phyloP scores from a whole-genome alignment of 2,888 invertebrate genomes.

The Blomia tropicalis region DNA sequence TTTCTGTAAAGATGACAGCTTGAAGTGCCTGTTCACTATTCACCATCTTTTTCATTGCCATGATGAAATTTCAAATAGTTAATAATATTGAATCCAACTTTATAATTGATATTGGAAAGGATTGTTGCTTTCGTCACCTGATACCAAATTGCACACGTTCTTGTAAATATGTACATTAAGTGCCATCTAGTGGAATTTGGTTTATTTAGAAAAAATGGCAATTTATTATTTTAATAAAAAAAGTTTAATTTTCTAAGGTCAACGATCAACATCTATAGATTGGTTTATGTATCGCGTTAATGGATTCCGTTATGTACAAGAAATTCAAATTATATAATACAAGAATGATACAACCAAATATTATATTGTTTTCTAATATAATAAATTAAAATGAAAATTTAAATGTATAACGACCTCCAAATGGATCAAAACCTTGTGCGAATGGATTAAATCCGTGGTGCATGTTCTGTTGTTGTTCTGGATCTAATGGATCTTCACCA shows the following conservation, averaged over 20 bases:
- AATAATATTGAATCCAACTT: background rate
- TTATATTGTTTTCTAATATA: background rate
- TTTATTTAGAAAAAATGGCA: background rate
- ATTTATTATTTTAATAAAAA: slow-evolving; percentile 5
- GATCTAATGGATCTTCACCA: slow-evolving; percentile 92
- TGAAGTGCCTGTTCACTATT: background rate
- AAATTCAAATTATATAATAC: background rate
- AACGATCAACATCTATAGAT: background rate
- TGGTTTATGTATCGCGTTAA: background rate
- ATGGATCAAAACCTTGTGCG: slow-evolving; percentile 53
- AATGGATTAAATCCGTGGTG: slow-evolving; percentile 51
- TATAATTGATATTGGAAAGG: background rate
- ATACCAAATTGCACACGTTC: too few relatives aligned
- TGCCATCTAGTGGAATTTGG: background rate
- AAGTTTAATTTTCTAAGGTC: too few relatives aligned
- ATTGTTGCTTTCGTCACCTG: too few relatives aligned
- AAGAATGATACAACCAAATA: slow-evolving; percentile 11
- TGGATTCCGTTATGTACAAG: slow-evolving; percentile 1
- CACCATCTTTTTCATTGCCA: background rate
- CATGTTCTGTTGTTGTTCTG: slow-evolving; percentile 48
- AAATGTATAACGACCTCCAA: slow-evolving; percentile 65
- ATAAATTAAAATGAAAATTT: slow-evolving; percentile 63
- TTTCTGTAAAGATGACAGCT: slow-evolving; percentile 1
- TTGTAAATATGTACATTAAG: background rate
- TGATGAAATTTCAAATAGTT: background rate